Base-by-base conservation (phyloP, 2,888 invertebrate species). In the Noctua comes region DNA sequence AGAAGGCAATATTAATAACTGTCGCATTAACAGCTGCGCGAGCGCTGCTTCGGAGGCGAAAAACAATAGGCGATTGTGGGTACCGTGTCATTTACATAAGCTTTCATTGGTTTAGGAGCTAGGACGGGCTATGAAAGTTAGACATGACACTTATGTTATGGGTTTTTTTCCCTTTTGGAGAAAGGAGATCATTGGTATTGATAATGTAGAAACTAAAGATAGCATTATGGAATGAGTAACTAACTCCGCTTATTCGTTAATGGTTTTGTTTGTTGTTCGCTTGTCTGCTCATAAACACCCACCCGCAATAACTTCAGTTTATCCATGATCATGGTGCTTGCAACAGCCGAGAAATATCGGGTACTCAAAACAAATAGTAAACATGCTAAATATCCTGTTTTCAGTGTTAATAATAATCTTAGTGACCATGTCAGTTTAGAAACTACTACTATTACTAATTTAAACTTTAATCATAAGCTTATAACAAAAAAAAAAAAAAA, bases 41-140 rank as follows among this genome's bases (percentile, higher is more conserved):
- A n/a, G 84, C 86, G 88, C 89, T 18, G 80, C 79, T 83, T 86
- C 83, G 76, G 86, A 83, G 82, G 88, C 88, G 85, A 82, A 83
- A 89, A 89, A 91, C 91, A 91, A 92, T 91, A 89, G 89, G 79
- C 84, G 71, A 88, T 89, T 90, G 88, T 90, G 80, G 27, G 73
- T 85, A 77, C 76, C 68, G 75, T 74, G 68, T 71, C 73, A 73
- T 83, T 89, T 83, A 78, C 76, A 76, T 78, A 80, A 78, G 70
- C 66, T 43, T 73, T 68, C 65, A 69, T 73, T 68, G 59, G 46
- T 31, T 71, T 70, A 70, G 57, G n/a, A 74, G n/a, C 72, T 68
- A 65, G 27, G 36, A 80, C 2, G 16, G 70, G 48, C 46, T 54
- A 74, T 72, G 43, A 74, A 65, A 72, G 43, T 43, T 51, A 51